Conservation (phyloP, 2,797 vertebrate species). For the Melanotaenia boesemani region DNA sequence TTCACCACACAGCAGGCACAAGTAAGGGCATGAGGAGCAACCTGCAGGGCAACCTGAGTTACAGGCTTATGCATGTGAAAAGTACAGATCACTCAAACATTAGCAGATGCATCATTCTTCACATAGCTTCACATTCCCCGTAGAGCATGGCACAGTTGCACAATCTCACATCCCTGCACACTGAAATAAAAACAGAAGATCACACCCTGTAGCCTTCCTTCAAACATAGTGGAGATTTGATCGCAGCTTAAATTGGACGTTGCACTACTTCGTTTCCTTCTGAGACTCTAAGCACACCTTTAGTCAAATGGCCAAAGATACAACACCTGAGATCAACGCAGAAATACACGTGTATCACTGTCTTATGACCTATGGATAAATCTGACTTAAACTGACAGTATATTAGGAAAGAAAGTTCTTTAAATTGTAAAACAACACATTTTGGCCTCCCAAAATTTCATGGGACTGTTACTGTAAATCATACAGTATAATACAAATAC, state of each 20-base stretch:
- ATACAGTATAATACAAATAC: not conserved
- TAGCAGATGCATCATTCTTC: constrained; percentile 37
- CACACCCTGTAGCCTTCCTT: constrained; percentile 30
- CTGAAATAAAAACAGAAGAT: constrained; percentile 29
- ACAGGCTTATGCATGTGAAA: constrained; percentile 68
- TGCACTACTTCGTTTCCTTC: constrained; percentile 17
- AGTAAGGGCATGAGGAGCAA: constrained; percentile 82
- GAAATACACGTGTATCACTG: not conserved
- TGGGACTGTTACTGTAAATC: constrained; percentile 41
- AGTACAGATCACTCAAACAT: constrained; percentile 38
- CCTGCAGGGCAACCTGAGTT: constrained; percentile 66
- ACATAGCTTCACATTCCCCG: constrained; percentile 63
- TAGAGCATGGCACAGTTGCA: constrained; percentile 77
- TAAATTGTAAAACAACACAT: not conserved
- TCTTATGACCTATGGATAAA: not conserved
- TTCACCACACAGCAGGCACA: constrained; percentile 71
- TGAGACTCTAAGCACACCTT: constrained; percentile 19
- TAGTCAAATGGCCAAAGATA: constrained; percentile 46
- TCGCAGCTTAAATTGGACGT: constrained; percentile 21
- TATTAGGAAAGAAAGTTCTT: not conserved
- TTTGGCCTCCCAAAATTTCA: constrained; percentile 15
- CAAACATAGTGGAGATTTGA: constrained; percentile 82
- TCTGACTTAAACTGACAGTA: not conserved
- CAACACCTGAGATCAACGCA: not conserved
- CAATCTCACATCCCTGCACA: constrained; percentile 52